Evolutionary conservation across 2,113 vertebrate species (phyloP), one percentile per base, ranked within the genome.

Genomic region (Phylloscopus whistleri): DNA sequence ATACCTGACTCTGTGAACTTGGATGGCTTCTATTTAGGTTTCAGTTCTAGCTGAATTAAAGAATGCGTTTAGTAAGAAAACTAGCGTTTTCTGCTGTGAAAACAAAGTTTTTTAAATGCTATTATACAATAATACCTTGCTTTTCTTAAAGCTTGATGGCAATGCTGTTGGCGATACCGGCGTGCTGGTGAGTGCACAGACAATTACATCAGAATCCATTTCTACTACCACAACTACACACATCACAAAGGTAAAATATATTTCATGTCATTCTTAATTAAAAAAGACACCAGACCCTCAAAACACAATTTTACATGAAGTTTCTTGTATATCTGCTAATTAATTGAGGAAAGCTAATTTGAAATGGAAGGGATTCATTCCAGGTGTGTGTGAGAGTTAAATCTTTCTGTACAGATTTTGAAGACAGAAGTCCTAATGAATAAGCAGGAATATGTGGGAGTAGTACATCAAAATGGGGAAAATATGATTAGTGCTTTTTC

Each of bases 161-260:
- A 98, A 92, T 82, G 98, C 98, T 69, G 98, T 98, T 48, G 97
- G 97, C 9, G 98, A 99, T 94, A 98, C 98, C 2, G 99, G 99
- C 6, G 98, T 99, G 52, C 97, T 99, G 96, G 98, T 99, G 98
- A 99, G 98, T 3, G 99, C 99, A 81, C 99, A 99, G 97, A 99
- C 99, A 87, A 99, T 99, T 98, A 99, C 99, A 64, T 98, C 99
- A 28, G 99, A 99, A 95, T 99, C 99, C 26, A 91, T 99, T 96
- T 99, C 99, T 53, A 99, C 99, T 52, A 99, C 99, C 10, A 99
- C 99, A 53, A 99, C 99, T 79, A 99, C 99, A 95, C 99, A 99
- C 97, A 99, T 99, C 93, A 99, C 99, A 93, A 99, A 99, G 99
- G 99, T 99, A 98, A 97, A 84, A 70, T 46, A 17, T 2, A 44